phyloP scores from a whole-genome alignment of 2,888 invertebrate species.

The Abrostola tripartita region DNA sequence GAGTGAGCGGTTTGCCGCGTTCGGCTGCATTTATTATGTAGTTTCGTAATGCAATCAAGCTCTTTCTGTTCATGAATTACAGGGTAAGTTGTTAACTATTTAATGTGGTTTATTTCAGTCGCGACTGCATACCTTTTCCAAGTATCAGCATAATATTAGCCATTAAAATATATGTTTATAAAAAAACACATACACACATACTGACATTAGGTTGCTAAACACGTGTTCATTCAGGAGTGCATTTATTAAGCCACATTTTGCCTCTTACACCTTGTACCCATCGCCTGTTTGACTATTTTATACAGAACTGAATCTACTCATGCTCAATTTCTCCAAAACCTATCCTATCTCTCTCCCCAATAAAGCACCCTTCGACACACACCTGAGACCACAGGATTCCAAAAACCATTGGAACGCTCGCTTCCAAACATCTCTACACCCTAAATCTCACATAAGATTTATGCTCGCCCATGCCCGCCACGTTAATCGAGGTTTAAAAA shows the following conservation, averaged over 20 bases:
- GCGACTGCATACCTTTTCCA: not conserved
- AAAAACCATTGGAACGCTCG: not conserved
- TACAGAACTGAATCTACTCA: too few species aligned
- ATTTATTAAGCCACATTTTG: too few species aligned
- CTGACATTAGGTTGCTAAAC: too few species aligned
- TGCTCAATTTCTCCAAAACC: too few species aligned
- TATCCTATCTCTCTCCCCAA: not conserved
- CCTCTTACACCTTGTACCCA: too few species aligned
- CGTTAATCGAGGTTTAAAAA: slow-evolving; percentile 57
- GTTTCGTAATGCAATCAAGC: slow-evolving; percentile 15
- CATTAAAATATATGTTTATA: too few species aligned
- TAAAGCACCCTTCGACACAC: not conserved
- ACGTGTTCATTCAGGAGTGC: too few species aligned
- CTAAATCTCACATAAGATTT: slow-evolving; percentile 28
- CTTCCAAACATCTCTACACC: not conserved
- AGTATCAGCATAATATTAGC: slow-evolving; percentile 4
- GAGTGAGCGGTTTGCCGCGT: slow-evolving; percentile 18
- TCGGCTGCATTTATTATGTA: slow-evolving; percentile 24
- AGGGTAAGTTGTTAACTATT: slow-evolving; percentile 1
- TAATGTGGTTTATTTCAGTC: slow-evolving; percentile 7
- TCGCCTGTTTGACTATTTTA: too few species aligned
- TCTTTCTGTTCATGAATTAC: slow-evolving; percentile 10
- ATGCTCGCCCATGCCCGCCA: slow-evolving; percentile 40
- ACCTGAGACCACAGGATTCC: not conserved
- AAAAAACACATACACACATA: too few species aligned